Evolutionary conservation across 1,140 invertebrate species (phyloP).

Genomic region (Micrasema longulum): DNA sequence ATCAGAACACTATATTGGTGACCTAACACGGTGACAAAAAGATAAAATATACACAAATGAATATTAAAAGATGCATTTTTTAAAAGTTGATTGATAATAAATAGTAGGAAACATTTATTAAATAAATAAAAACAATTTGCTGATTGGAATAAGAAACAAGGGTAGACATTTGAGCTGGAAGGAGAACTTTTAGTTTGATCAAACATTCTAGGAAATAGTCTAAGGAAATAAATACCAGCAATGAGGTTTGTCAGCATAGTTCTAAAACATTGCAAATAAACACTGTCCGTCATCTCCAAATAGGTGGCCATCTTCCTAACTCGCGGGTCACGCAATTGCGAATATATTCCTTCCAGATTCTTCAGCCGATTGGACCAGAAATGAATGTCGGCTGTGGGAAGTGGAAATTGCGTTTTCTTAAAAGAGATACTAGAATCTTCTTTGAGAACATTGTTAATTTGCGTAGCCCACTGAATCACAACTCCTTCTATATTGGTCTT

Average conservation of each 20-base stretch:
- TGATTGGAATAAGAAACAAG: too few species aligned
- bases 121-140: too few species aligned
- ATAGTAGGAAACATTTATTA: too few species aligned
- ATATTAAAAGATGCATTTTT: too few species aligned
- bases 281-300: constrained; percentile 78
- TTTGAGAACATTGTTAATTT: constrained; percentile 82
- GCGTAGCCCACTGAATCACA: constrained; percentile 85
- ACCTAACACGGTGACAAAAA: too few species aligned
- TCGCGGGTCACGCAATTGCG: constrained; percentile 80
- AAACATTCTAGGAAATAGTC: too few species aligned
- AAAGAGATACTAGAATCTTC: constrained; percentile 77
- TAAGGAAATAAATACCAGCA: constrained; percentile 69
- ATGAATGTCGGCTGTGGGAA: constrained; percentile 78
- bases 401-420: constrained; percentile 72
- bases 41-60: too few species aligned
- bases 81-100: too few species aligned
- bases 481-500: constrained; percentile 83
- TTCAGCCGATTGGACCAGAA: constrained; percentile 76
- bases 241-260: constrained; percentile 75
- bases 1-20: too few species aligned
- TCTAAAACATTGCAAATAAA: constrained; percentile 79
- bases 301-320: constrained; percentile 85
- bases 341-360: constrained; percentile 86
- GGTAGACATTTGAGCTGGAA: too few species aligned
- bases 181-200: too few species aligned